Base-by-base conservation (phyloP, 2,113 vertebrate genomes). In the Manacus vitellinus region DNA sequence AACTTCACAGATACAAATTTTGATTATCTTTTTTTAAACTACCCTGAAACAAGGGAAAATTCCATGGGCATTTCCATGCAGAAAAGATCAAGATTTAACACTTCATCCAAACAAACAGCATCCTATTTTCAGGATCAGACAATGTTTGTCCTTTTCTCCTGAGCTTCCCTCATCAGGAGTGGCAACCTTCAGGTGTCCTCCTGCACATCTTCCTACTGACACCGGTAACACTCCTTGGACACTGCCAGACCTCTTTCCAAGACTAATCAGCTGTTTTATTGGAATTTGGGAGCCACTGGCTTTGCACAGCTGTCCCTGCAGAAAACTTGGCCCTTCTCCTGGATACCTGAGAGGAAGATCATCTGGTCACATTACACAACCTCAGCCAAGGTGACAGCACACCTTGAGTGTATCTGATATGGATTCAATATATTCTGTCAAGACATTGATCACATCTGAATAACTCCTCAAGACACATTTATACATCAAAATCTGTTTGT, bases 341-440 rank as follows among this genome's bases (percentile, higher is more conserved):
- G 37, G 25, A 5, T 18, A 46, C 2, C 17, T 4, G 8, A n/a
- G 41, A 19, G 41, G 49, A 43, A 23, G n/a, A 20, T 2, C 5
- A 9, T 43, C 27, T 31, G 12, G 37, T 43, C n/a, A 31, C 7
- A 12, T 4, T 5, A 12, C 33, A n/a, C 20, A 31, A 7, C 23
- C 24, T 8, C 27, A n/a, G 39, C 68, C 75, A 8, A 14, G 44
- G 24, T 4, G 25, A 25, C 19, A 20, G 56, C 5, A 44, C 5
- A 4, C 6, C 1, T 3, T 1, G 13, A 21, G 41, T 4, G 13
- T 16, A 15, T 33, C 71, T 3, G 24, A 4, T 35, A 8, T 0
- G 27, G 1, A 13, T 5, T 24, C 35, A 3, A 1, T 15, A 3
- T 8, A 2, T 8, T 19, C 65, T 61, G 31, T 24, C 23, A 33